Percentiles rank a stretch among this genome's conserved stretches.
These are phyloP conservation scores for Gonocerus acuteangulatus DNA, from an alignment of 2,888 invertebrate genomes.

Conservation along the genomic window DNA sequence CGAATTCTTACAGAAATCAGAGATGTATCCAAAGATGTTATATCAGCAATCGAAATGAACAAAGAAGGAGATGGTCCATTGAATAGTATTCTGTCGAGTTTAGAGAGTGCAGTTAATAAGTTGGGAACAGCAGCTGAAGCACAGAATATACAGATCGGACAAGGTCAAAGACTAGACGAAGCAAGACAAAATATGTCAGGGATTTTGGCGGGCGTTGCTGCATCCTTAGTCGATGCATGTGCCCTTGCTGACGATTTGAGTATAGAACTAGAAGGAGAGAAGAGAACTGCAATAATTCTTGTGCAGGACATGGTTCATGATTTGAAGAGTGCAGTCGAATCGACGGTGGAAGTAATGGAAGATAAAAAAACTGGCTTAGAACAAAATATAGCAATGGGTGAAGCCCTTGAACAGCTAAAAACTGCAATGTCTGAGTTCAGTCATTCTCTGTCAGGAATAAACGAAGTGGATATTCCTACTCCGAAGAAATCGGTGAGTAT, in stretches of 20 bases:
- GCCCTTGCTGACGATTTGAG: conserved; percentile 28
- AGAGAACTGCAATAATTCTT: conserved; percentile 26
- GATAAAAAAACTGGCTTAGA: conserved; percentile 27
- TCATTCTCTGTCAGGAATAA: conserved; percentile 21
- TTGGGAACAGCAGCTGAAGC: conserved; percentile 40
- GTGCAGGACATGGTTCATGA: conserved; percentile 32
- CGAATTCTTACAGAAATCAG: conserved; percentile 26
- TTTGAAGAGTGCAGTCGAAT: conserved; percentile 30
- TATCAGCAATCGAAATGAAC: conserved; percentile 12
- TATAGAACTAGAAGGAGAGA: conserved; percentile 18
- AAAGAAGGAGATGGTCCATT: conserved; percentile 15
- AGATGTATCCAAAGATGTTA: conserved; percentile 27
- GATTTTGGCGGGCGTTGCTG: conserved; percentile 11
- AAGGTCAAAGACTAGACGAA: conserved; percentile 36
- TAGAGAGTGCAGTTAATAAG: conserved; percentile 43
- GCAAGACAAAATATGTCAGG: conserved; percentile 37
- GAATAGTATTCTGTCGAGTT: conserved; percentile 4
- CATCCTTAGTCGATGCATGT: conserved; percentile 24
- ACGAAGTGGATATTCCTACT: conserved; percentile 21
- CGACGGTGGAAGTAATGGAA: conserved; percentile 24
- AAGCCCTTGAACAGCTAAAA: conserved; percentile 28
- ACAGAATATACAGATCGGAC: conserved; percentile 39
- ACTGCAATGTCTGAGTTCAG: conserved; percentile 27
- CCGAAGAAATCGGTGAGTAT: conserved; percentile 28
- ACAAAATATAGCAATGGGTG: conserved; percentile 19